A percentile compares a stretch with the other conserved stretches of the same genome.
phyloP scores from a whole-genome alignment of 2,888 invertebrate genomes.

The Mellilla xanthometata region DNA sequence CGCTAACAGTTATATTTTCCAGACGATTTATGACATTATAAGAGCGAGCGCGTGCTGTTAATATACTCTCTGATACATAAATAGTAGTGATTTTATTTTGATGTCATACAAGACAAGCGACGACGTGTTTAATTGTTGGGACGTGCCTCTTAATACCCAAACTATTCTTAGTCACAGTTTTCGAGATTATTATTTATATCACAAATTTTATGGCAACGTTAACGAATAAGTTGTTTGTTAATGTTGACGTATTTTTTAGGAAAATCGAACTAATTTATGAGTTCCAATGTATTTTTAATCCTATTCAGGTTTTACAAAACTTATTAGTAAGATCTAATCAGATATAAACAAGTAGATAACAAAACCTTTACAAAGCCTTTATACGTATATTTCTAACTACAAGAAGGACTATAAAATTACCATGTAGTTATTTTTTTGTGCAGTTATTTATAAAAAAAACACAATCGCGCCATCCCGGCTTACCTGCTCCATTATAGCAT shows the following conservation, averaged over 20 bases:
- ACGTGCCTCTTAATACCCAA: constrained; percentile 62
- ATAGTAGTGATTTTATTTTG: constrained; percentile 80
- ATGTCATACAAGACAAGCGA: constrained; percentile 78
- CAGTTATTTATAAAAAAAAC: constrained; percentile 2
- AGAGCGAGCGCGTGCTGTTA: constrained; percentile 72
- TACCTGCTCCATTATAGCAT: constrained; percentile 31
- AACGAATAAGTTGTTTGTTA: constrained; percentile 36
- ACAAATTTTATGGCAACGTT: constrained; percentile 35
- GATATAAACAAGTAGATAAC: no score
- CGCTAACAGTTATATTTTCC: constrained; percentile 80
- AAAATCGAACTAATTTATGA: no score
- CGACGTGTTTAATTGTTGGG: constrained; percentile 75
- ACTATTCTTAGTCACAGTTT: constrained; percentile 66
- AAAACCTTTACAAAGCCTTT: no score
- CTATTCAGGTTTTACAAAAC: no score
- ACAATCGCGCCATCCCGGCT: constrained; percentile 27
- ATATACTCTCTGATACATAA: constrained; percentile 76
- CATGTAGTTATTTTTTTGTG: background rate
- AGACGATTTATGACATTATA: constrained; percentile 81
- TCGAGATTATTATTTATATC: constrained; percentile 51
- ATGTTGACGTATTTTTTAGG: constrained; percentile 18
- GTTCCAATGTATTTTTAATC: no score
- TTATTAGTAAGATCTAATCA: no score
- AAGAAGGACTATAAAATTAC: background rate
- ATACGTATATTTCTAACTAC: no score